phyloP scores from a whole-genome alignment of 2,113 vertebrate genomes.

The Lampris incognitus region DNA sequence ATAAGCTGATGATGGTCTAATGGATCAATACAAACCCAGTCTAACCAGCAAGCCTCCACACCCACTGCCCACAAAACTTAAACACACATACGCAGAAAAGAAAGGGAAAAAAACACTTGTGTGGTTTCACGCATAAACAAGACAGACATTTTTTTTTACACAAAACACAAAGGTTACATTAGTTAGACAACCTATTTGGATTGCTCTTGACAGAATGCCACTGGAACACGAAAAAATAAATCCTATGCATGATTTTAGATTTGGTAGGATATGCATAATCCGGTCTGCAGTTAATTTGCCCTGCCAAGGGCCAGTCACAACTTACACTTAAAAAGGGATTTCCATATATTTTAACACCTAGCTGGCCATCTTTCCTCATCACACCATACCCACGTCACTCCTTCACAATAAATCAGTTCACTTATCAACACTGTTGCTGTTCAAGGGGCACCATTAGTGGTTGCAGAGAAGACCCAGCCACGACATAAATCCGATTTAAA shows the following conservation, averaged over 20 bases:
- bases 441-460: no score
- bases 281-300: not conserved
- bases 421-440: no score
- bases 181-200: not conserved
- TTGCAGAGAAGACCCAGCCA: no score
- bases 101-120: not conserved
- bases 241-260: not conserved
- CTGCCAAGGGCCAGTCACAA: not conserved
- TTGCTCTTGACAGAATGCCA: not conserved
- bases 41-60: constrained; percentile 11
- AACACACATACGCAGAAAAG: not conserved
- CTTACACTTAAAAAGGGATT: not conserved
- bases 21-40: constrained; percentile 48
- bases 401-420: no score
- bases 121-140: not conserved
- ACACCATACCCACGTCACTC: not conserved
- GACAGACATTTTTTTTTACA: constrained; percentile 3
- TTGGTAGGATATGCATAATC: not conserved
- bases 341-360: not conserved
- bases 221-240: constrained; percentile 2
- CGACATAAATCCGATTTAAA: no score
- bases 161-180: not conserved
- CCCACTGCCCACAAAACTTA: not conserved
- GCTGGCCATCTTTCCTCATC: not conserved
- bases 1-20: constrained; percentile 61